Evolutionary conservation across 2,888 invertebrate species (phyloP).

Genomic region (Limnephilus auricula): DNA sequence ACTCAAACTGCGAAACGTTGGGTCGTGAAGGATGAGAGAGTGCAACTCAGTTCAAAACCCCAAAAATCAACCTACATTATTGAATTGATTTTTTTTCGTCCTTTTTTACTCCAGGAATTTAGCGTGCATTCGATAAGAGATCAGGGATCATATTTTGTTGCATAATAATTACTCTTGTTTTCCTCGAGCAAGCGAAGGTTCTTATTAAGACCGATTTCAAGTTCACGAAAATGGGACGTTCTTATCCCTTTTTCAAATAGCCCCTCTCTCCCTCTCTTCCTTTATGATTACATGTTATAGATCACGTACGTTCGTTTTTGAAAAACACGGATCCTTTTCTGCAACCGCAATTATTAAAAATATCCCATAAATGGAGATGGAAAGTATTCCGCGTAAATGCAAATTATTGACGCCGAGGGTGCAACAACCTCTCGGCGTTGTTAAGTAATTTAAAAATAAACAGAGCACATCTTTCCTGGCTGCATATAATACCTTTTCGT

Average conservation of each 20-base stretch:
- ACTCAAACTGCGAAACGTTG: neutral
- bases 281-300: constrained; percentile 25
- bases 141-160: neutral
- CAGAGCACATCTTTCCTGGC: constrained; percentile 31
- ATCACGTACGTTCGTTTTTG: constrained; percentile 38
- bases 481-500: constrained; percentile 19
- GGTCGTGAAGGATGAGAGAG: neutral
- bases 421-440: neutral
- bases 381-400: constrained; percentile 41
- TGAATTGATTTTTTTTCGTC: neutral
- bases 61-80: neutral
- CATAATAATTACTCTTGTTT: neutral
- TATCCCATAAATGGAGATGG: constrained; percentile 39
- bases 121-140: neutral
- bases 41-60: neutral
- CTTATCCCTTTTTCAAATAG: constrained; percentile 6
- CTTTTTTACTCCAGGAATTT: neutral
- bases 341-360: constrained; percentile 40
- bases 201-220: neutral
- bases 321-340: constrained; percentile 33
- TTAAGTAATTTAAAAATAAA: constrained; percentile 35
- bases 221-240: neutral
- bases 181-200: neutral
- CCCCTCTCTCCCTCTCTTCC: constrained; percentile 15
- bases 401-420: constrained; percentile 13